Evolutionary conservation across 2,888 invertebrate genomes (phyloP), one percentile per base, ranked within the genome.

Genomic region (Tipula unca): DNA sequence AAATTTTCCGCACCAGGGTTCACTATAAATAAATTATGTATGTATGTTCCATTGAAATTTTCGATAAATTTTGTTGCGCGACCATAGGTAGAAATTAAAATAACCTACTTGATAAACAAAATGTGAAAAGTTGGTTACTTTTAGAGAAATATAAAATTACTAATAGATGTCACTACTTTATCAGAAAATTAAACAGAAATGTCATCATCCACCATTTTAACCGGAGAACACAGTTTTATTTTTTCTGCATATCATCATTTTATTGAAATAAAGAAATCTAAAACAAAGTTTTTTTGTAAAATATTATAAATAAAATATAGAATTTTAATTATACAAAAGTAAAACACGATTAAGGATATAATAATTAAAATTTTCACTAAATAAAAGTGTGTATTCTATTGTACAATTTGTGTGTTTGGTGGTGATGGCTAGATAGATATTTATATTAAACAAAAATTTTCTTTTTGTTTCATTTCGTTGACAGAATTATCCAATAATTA

Each of bases 201-300:
- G 83, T 83, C 83, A 83, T 83, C 83, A 83, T 83, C 83, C 83
- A 83, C 83, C 83, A 83, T 83, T 32, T 83, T 83, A 32, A 83
- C 83, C 83, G 83, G 29, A 69, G 10, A 25, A 10, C 48, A 54
- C 48, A 82, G 35, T 29, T 83, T 29, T 83, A 83, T 32, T 83
- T 48, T 83, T 83, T 83, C 32, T 83, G 83, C 83, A 14, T 83
- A 83, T 83, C 83, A 83, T 83, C 83, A 83, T 83, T 83, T 83
- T 83, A 83, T 8, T 69, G 69, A 69, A 69, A 69, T 69, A 69
- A 69, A 69, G 69, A 69, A 69, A 69, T 25, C 25, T 69, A 25
- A 69, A 69, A 69, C 69, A 13, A 69, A 69, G 10, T 69, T 69
- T 69, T 25, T 25, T 69, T 25, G 25, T 25, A 69, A 69, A 69